A percentile compares a stretch with the other conserved stretches of the same genome.
phyloP scores from a whole-genome alignment of 2,888 invertebrate species.

The Chrysina gloriosa region DNA sequence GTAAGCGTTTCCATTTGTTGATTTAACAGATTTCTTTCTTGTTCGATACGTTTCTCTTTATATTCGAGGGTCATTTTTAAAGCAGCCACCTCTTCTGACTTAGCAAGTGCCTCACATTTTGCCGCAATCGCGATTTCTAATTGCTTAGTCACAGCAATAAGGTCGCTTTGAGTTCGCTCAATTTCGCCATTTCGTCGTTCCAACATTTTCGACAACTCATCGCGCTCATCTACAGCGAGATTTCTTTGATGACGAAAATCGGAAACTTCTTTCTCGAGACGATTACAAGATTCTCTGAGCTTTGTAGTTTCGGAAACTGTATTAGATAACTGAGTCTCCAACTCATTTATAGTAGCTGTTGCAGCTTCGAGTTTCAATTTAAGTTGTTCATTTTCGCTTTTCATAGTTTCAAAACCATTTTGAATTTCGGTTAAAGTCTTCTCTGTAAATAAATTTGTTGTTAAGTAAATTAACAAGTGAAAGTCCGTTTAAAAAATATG shows the following conservation, averaged over 20 bases:
- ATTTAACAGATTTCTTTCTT: slow-evolving; percentile 80
- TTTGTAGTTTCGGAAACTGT: slow-evolving; percentile 74
- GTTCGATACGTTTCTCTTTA: slow-evolving; percentile 86
- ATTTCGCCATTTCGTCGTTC: slow-evolving; percentile 80
- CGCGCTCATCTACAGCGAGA: slow-evolving; percentile 79
- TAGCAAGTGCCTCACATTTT: slow-evolving; percentile 85
- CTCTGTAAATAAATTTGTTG: slow-evolving; percentile 61
- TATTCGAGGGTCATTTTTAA: slow-evolving; percentile 82
- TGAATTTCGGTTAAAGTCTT: slow-evolving; percentile 70
- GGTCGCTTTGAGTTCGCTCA: slow-evolving; percentile 77
- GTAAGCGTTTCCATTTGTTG: slow-evolving; percentile 84
- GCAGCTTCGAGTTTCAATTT: slow-evolving; percentile 72
- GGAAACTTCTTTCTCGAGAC: slow-evolving; percentile 74
- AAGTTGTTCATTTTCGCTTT: slow-evolving; percentile 73
- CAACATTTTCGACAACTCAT: slow-evolving; percentile 77
- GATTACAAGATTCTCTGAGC: slow-evolving; percentile 72
- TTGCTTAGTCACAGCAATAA: slow-evolving; percentile 78
- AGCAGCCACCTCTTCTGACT: slow-evolving; percentile 83
- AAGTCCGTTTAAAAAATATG: too few species aligned
- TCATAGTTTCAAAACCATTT: slow-evolving; percentile 69
- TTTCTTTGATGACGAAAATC: slow-evolving; percentile 78
- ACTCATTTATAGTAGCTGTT: slow-evolving; percentile 72
- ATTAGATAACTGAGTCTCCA: slow-evolving; percentile 74
- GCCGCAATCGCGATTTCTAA: slow-evolving; percentile 79
- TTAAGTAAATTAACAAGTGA: too few species aligned